These are phyloP conservation scores for Iselma pallidipennis DNA, from an alignment of 2,888 invertebrate genomes.

Conservation along the genomic window DNA sequence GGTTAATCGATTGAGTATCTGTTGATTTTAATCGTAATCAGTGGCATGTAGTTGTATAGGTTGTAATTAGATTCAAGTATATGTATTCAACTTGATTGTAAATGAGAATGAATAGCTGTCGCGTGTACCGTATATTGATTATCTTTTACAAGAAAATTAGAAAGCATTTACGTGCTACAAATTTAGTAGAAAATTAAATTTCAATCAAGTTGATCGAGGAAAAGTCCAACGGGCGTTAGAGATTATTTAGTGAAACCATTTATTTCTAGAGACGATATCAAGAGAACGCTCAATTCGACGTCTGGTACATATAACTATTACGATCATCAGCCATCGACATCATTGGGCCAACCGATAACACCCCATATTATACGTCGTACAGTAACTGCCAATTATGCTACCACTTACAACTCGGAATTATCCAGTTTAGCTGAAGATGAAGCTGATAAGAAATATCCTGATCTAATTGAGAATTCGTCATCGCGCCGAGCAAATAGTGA, in stretches of 20 bases:
- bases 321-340: slow-evolving; percentile 34
- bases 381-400: slow-evolving; percentile 29
- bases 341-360: slow-evolving; percentile 35
- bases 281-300: slow-evolving; percentile 52
- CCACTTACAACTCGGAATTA: slow-evolving; percentile 41
- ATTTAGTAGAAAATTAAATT: not conserved
- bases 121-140: not conserved
- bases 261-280: slow-evolving; percentile 57
- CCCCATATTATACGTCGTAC: slow-evolving; percentile 37
- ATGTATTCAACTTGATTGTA: not conserved
- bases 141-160: not conserved
- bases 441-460: slow-evolving; percentile 48
- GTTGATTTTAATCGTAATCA: too few relatives aligned
- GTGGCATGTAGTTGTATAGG: too few relatives aligned
- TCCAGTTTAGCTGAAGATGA: slow-evolving; percentile 43
- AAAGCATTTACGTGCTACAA: not conserved
- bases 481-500: slow-evolving; percentile 48
- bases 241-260: slow-evolving; percentile 38
- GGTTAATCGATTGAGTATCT: too few relatives aligned
- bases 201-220: not conserved
- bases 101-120: not conserved
- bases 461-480: slow-evolving; percentile 51
- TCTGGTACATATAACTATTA: slow-evolving; percentile 54
- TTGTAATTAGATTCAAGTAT: too few relatives aligned
- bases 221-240: not conserved